Evolutionary conservation across 2,113 vertebrate species (phyloP).

Genomic region (rabbit (Oryctolagus cuniculus)): mOryCun1.1 NC_091444.1:12428001-12428500

Average conservation of each 20-base stretch:
- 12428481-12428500: not conserved
- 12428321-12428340: not conserved
- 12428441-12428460: not conserved
- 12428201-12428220: not conserved
- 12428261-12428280: not conserved
- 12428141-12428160: not conserved
- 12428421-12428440: not conserved
- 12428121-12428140: not conserved
- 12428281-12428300: not conserved
- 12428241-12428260: not conserved
- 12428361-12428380: not conserved
- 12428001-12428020: not conserved
- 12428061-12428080: not conserved
- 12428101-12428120: not conserved
- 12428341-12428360: not conserved
- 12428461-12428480: not conserved
- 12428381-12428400: not conserved
- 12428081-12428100: slow-evolving; percentile 22
- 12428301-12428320: not conserved
- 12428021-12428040: not conserved
- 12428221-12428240: not conserved
- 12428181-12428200: not conserved
- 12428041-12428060: not conserved
- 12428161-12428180: not conserved
- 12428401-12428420: not conserved